Evolutionary conservation across 53 echinoderm and acorn worm species (phyloP), one percentile per base, ranked within the genome.

Genomic region (Mesocentrotus franciscanus): DNA sequence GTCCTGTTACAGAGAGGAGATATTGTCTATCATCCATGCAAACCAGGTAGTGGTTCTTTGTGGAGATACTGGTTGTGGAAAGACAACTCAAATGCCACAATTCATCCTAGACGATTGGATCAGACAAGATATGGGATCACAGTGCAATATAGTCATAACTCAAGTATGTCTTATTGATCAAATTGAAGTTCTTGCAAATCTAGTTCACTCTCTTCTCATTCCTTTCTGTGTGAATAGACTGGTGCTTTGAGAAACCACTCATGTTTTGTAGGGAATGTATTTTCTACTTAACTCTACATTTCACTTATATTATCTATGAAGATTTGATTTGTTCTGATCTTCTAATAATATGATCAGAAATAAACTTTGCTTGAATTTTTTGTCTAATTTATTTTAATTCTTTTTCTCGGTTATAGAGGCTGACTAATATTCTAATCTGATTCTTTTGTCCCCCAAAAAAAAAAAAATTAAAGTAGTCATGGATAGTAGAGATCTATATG

Each of bases 11-110:
- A 97, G 97, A 95, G 95, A 96, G 81, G 95, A 96, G 85, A 96
- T 98, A 61, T 14, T 97, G 32, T 95, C 94, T 33, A 61, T 97
- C 39, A 93, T 98, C 62, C 56, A 92, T 36, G 96, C 96, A 30
- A 97, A 98, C 95, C 98, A 97, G 60, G 98, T 97, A 13, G 90
- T 95, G 17, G 98, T 98, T 1, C 95, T 98, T 1, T 96, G 94
- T 20, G 98, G 98, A 35, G 97, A 98, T 76, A 98, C 98, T 24
- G 98, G 98, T 0, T 98, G 98, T 84, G 98, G 98, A 15, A 98
- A 98, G 85, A 98, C 98, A n/a, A 98, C 98, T 55, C 98, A 98
- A 72, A 96, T 98, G 22, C 98, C 98, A 26, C 98, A 98, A 62
- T 97, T 96, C 62, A 81, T 98, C 24, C 79, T 98, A 30, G 97